Conservation (phyloP, 2,888 invertebrate genomes). For the Erebia ligea region DNA sequence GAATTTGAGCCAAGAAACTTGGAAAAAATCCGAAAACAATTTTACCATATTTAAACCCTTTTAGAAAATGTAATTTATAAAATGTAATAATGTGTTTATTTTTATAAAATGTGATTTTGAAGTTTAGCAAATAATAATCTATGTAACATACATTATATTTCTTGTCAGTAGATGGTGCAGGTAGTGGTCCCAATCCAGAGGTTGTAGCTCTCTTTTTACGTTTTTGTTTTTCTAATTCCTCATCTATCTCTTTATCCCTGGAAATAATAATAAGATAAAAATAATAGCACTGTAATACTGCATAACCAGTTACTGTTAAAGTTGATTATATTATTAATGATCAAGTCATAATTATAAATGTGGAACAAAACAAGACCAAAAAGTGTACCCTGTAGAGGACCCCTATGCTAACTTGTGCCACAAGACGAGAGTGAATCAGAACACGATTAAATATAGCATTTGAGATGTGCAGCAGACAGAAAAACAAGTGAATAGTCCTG, state of each 20-base stretch:
- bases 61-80: not conserved
- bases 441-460: too few relatives aligned
- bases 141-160: constrained; percentile 75
- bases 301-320: not conserved
- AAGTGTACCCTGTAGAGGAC: not conserved
- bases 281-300: not conserved
- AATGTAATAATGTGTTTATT: not conserved
- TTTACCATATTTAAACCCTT: too few relatives aligned
- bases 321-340: not conserved
- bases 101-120: not conserved
- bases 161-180: constrained; percentile 69
- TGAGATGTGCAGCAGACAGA: not conserved
- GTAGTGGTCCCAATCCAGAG: constrained; percentile 77
- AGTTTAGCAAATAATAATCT: not conserved
- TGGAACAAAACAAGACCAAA: not conserved
- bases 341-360: not conserved
- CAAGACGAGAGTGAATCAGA: too few relatives aligned
- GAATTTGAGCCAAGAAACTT: not conserved
- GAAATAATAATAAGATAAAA: constrained; percentile 46
- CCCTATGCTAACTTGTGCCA: not conserved
- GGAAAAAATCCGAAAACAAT: too few relatives aligned
- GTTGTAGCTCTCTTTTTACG: constrained; percentile 89
- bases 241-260: constrained; percentile 94
- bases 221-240: constrained; percentile 91
- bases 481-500: not conserved